A percentile compares a stretch with the other conserved stretches of the same genome.
These are phyloP conservation scores for Sardina pilchardus DNA, from an alignment of 2,113 vertebrate species.

Conservation along the genomic window DNA sequence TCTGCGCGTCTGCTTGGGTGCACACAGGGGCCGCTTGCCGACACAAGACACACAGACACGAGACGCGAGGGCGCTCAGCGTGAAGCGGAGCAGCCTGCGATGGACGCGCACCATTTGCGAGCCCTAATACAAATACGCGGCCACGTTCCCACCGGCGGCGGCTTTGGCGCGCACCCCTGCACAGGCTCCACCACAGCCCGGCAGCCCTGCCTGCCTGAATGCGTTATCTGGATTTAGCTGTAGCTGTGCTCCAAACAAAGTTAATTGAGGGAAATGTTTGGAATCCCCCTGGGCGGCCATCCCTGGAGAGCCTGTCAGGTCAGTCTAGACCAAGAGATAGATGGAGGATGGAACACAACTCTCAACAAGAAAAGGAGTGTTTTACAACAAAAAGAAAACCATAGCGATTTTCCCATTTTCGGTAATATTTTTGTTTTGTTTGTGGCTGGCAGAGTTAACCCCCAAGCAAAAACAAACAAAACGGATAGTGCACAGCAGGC, in stretches of 20 bases:
- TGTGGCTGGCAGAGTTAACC: not conserved
- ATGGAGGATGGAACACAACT: not conserved
- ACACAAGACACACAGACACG: not conserved
- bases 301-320: not conserved
- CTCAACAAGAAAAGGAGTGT: not conserved
- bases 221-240: constrained; percentile 1
- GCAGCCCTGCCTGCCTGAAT: not conserved
- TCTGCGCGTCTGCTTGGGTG: not conserved
- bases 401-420: not conserved
- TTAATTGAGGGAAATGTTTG: constrained; percentile 20
- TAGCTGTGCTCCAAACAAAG: constrained; percentile 7
- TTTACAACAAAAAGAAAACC: not conserved
- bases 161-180: not conserved
- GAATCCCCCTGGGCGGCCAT: constrained; percentile 1
- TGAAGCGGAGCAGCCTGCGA: not conserved
- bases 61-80: not conserved
- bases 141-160: not conserved
- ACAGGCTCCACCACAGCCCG: not conserved
- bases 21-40: not conserved
- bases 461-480: constrained; percentile 19
- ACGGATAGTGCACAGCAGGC: constrained; percentile 3
- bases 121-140: not conserved
- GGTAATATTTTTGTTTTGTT: not conserved
- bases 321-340: constrained; percentile 7
- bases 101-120: not conserved